Percentiles rank a stretch among this genome's conserved stretches.
phyloP scores from a whole-genome alignment of 2,888 invertebrate genomes.

The Cephus rjabovi region DNA sequence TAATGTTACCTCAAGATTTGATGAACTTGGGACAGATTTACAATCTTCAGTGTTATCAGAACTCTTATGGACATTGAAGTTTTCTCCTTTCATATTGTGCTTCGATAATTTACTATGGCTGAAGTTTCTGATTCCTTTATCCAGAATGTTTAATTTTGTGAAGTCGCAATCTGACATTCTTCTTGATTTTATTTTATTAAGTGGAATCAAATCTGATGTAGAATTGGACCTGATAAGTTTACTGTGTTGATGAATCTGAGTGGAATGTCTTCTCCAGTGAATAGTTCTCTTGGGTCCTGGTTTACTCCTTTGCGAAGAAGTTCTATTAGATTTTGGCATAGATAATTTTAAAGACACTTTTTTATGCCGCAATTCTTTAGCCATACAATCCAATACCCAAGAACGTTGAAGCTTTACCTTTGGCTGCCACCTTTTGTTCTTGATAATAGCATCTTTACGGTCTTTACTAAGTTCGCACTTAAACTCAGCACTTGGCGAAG shows the following conservation, averaged over 20 bases:
- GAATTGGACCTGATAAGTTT: slow-evolving; percentile 44
- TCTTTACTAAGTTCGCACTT: slow-evolving; percentile 61
- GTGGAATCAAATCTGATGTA: slow-evolving; percentile 35
- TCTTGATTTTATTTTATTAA: slow-evolving; percentile 29
- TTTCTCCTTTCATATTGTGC: not conserved
- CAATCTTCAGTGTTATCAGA: not conserved
- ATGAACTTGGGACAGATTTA: not conserved
- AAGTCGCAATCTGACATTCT: slow-evolving; percentile 37
- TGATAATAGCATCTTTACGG: slow-evolving; percentile 45
- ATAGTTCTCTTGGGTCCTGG: not conserved
- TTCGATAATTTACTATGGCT: not conserved
- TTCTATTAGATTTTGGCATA: slow-evolving; percentile 28
- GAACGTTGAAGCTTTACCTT: slow-evolving; percentile 58
- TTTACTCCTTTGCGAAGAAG: slow-evolving; percentile 3
- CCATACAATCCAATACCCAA: slow-evolving; percentile 57
- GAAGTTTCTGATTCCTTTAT: not conserved
- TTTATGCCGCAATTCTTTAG: slow-evolving; percentile 51
- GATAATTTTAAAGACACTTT: slow-evolving; percentile 38
- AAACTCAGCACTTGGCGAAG: slow-evolving; percentile 59
- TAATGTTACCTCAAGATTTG: not conserved
- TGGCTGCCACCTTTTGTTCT: slow-evolving; percentile 57
- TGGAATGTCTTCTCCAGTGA: not conserved
- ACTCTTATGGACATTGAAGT: not conserved
- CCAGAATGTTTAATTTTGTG: slow-evolving; percentile 12
- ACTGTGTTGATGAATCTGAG: slow-evolving; percentile 19